Percentiles rank a stretch among this genome's conserved stretches.
Evolutionary conservation across 2,797 vertebrate genomes (phyloP).

Genomic region (Fundulus diaphanus): DNA sequence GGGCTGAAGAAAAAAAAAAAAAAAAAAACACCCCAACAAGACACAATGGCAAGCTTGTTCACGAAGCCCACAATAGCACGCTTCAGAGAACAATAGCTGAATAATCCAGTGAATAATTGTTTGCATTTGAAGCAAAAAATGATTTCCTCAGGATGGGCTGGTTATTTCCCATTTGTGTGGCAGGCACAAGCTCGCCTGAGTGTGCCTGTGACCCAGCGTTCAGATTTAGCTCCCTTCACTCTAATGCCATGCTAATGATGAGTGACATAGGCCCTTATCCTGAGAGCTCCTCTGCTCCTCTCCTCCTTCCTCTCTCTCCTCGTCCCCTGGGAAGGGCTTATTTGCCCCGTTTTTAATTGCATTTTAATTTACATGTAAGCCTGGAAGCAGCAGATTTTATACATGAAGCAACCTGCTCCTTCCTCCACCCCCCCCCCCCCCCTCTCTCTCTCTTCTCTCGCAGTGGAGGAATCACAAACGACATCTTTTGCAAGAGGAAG

Average conservation of each 20-base stretch:
- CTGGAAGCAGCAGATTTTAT: conserved; percentile 59
- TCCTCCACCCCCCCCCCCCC: background rate
- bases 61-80: conserved; percentile 35
- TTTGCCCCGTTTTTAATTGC: conserved; percentile 83
- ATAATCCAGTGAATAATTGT: conserved; percentile 58
- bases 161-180: conserved; percentile 28
- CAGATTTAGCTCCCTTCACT: conserved; percentile 70
- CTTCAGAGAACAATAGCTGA: conserved; percentile 58
- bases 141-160: conserved; percentile 23
- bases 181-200: conserved; percentile 41
- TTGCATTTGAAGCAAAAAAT: conserved; percentile 29
- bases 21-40: too few relatives aligned
- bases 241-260: conserved; percentile 82
- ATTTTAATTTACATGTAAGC: conserved; percentile 82
- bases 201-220: conserved; percentile 61
- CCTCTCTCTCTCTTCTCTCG: background rate
- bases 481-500: conserved; percentile 32
- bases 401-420: background rate
- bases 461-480: conserved; percentile 32
- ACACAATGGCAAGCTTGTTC: conserved; percentile 47
- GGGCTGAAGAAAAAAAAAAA: conserved; percentile 42
- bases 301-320: conserved; percentile 29
- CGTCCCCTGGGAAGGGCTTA: conserved; percentile 75
- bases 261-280: conserved; percentile 79
- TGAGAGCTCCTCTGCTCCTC: conserved; percentile 65